Evolutionary conservation across 2,888 invertebrate species (phyloP), one percentile per base, ranked within the genome.

Genomic region (Microchrysa polita): DNA sequence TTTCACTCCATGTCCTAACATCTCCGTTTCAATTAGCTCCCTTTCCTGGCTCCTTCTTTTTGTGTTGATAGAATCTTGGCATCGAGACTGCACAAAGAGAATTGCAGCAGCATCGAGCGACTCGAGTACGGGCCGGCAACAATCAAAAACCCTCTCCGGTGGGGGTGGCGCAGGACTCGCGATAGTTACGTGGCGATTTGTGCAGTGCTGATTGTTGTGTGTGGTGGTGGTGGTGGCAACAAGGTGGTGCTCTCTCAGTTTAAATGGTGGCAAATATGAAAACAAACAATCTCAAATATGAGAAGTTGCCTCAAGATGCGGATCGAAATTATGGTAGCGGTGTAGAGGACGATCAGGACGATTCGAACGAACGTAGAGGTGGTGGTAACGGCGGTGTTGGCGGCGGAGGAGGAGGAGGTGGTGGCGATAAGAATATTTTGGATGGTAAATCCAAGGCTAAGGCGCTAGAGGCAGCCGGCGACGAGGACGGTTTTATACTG

Each of bases 291-390:
- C 83, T 82, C 79, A 84, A 83, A 79, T 84, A 84, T 83, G 82
- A 81, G 72, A 84, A 83, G 80, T 78, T 84, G 76, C 83, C 84
- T 79, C 84, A 84, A 80, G 84, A 84, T 80, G 82, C 83, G 79
- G 84, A 84, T 81, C 80, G 83, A 78, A 83, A 82, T 79, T 83
- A 81, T 69, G 77, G 77, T 67, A 77, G 77, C 65, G 79, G 77
- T 42, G 78, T 75, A 22, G 78, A 77, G 69, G 76, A 75, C 16
- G 77, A 76, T n/a, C 79, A 75, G 72, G 79, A 77, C 78, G 79
- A 79, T 77, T 80, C 81, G 78, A 80, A 81, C 75, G 80, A 81
- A 69, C 81, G 87, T 74, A 79, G 74, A 69, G 81, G 77, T 72
- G 75, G 73, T 18, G 82, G 81, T 40, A 79, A 79, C 53, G 79